Evolutionary conservation across 1,140 invertebrate species (phyloP), one percentile per base, ranked within the genome.

Genomic region (Drosophila albomicans): DNA sequence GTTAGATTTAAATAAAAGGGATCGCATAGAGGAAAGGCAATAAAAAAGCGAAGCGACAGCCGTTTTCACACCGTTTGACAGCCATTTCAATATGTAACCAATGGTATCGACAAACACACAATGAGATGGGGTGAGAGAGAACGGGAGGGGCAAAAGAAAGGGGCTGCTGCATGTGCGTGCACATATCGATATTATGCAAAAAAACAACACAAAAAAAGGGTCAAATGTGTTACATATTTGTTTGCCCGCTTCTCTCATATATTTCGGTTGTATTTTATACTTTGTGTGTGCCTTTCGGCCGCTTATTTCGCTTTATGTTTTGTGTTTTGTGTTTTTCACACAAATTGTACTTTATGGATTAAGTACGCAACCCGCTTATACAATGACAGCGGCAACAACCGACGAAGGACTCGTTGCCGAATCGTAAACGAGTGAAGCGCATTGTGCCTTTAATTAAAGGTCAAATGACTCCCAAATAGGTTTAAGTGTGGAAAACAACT

Each of bases 1-100:
- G 15, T 13, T 58, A 43, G 46, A 63, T 63, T 57, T 20, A 58
- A 16, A 3, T 48, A 5, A 10, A 10, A 58, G 41, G 1, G 11
- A 43, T 30, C 41, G 41, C 7, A 66, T 43, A 63, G 38, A 57
- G 62, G 35, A 70, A 61, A 75, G 48, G 67, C 74, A 81, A 66
- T 63, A 59, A 73, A 78, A 64, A 76, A 61, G 72, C 56, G 32
- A 86, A 85, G 61, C 63, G 85, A 81, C 78, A 78, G 70, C 59
- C 77, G 75, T 88, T 88, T 84, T 89, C 81, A 79, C 88, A 73
- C 81, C 86, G 84, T 88, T 88, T 88, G 85, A 89, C 86, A 85
- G 68, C 61, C 80, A 64, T 89, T 87, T 88, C 71, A 84, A 84
- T 89, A 84, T 81, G 74, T 66, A 82, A 77, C 72, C 82, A 82